Conservation (phyloP, 2,888 invertebrate species). For the Metalampra italica region DNA sequence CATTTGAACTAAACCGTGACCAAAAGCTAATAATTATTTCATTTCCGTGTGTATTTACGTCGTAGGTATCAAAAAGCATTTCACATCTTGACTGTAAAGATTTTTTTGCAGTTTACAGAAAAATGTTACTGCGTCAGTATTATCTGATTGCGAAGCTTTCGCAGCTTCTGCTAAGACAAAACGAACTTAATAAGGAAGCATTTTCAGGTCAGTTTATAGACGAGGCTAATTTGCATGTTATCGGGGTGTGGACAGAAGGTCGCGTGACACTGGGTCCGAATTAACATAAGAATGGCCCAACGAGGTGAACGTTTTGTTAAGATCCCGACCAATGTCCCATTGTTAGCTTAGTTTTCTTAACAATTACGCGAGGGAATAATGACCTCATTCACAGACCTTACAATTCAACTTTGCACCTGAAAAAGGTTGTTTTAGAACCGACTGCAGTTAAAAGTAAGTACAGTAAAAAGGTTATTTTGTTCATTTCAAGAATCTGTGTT, state of each 20-base stretch:
- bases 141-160: constrained; percentile 11
- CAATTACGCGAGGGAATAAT: constrained; percentile 32
- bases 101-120: too few relatives aligned
- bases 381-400: constrained; percentile 8
- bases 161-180: constrained; percentile 32
- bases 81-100: too few relatives aligned
- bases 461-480: too few relatives aligned
- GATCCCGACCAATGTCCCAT: constrained; percentile 51
- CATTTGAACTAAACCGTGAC: too few relatives aligned
- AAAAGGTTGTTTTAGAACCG: not conserved
- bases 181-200: constrained; percentile 58
- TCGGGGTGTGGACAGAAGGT: constrained; percentile 73
- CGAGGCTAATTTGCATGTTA: constrained; percentile 69
- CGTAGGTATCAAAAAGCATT: too few relatives aligned
- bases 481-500: too few relatives aligned
- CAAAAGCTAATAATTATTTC: too few relatives aligned
- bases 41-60: too few relatives aligned
- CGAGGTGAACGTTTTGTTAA: constrained; percentile 67
- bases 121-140: too few relatives aligned
- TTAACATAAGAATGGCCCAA: constrained; percentile 72
- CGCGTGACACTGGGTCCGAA: constrained; percentile 64
- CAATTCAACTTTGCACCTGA: not conserved
- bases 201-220: constrained; percentile 69
- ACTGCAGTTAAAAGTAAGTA: not conserved
- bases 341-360: constrained; percentile 49